phyloP scores from a whole-genome alignment of 2,888 invertebrate species.

The Idaea aversata region DNA sequence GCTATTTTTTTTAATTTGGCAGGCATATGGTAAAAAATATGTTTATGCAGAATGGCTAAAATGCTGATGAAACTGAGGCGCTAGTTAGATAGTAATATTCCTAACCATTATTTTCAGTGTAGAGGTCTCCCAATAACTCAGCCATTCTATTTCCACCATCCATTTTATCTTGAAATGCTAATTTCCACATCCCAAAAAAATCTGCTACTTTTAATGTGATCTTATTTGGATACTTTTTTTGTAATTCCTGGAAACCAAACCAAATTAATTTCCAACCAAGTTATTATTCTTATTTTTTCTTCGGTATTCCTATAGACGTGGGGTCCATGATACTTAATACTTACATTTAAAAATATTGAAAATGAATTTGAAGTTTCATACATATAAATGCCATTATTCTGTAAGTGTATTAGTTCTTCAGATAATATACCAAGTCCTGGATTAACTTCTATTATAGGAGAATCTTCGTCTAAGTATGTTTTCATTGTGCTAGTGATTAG shows the following conservation, averaged over 20 bases:
- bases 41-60: too few species aligned
- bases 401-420: slow-evolving; percentile 75
- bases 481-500: slow-evolving; percentile 56
- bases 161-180: slow-evolving; percentile 79
- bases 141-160: slow-evolving; percentile 77
- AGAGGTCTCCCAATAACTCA: slow-evolving; percentile 75
- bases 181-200: slow-evolving; percentile 79
- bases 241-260: slow-evolving; percentile 48
- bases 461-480: slow-evolving; percentile 44
- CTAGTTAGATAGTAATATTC: background rate
- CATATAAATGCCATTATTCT: slow-evolving; percentile 75
- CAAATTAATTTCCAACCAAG: slow-evolving; percentile 10
- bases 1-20: too few species aligned
- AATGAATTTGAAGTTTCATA: slow-evolving; percentile 81
- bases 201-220: slow-evolving; percentile 75
- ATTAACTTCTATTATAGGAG: slow-evolving; percentile 83
- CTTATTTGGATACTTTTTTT: slow-evolving; percentile 56
- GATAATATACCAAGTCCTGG: slow-evolving; percentile 85
- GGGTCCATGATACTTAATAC: slow-evolving; percentile 23
- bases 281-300: background rate
- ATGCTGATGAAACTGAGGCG: slow-evolving; percentile 3
- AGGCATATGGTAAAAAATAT: too few species aligned
- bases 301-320: background rate
- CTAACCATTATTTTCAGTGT: slow-evolving; percentile 71
- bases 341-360: slow-evolving; percentile 63